Conservation (phyloP, 2,888 invertebrate species). For the Zygogramma bicolorata region DNA sequence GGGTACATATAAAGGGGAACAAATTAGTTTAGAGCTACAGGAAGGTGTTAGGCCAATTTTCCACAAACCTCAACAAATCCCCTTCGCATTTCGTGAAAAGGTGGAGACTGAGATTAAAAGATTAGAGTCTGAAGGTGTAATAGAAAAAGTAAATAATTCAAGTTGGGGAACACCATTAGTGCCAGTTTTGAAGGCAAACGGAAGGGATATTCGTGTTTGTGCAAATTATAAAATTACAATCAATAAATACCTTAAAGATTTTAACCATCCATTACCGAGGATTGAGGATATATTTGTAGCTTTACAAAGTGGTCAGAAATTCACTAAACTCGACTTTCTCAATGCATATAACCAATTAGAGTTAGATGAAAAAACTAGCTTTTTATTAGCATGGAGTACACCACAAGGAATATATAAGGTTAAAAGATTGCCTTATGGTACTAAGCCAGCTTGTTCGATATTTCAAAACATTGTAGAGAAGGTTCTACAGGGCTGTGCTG, state of each 20-base stretch:
- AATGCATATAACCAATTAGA: conserved; percentile 47
- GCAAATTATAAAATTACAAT: conserved; percentile 50
- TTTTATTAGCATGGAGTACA: conserved; percentile 53
- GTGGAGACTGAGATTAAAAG: conserved; percentile 20
- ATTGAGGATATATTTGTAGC: neutral
- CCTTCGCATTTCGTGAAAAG: conserved; percentile 6
- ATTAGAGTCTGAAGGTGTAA: conserved; percentile 18
- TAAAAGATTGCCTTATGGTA: conserved; percentile 57
- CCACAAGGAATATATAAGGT: conserved; percentile 20
- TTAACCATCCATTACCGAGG: neutral
- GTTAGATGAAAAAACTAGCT: conserved; percentile 57
- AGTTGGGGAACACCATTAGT: too few species aligned
- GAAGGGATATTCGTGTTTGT: too few species aligned
- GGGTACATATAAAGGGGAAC: conserved; percentile 8
- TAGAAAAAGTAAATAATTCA: conserved; percentile 26
- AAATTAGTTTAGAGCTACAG: neutral
- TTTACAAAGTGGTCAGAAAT: conserved; percentile 6
- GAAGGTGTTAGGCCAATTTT: conserved; percentile 1
- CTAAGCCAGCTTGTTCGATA: conserved; percentile 58
- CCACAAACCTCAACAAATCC: conserved; percentile 15
- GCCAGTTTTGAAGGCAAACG: too few species aligned
- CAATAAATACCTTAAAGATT: conserved; percentile 27
- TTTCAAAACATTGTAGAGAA: conserved; percentile 58
- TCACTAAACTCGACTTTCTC: conserved; percentile 53
- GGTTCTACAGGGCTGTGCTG: conserved; percentile 38